phyloP scores from a whole-genome alignment of 2,888 invertebrate genomes.

The Acanthococcus lagerstroemiae region DNA sequence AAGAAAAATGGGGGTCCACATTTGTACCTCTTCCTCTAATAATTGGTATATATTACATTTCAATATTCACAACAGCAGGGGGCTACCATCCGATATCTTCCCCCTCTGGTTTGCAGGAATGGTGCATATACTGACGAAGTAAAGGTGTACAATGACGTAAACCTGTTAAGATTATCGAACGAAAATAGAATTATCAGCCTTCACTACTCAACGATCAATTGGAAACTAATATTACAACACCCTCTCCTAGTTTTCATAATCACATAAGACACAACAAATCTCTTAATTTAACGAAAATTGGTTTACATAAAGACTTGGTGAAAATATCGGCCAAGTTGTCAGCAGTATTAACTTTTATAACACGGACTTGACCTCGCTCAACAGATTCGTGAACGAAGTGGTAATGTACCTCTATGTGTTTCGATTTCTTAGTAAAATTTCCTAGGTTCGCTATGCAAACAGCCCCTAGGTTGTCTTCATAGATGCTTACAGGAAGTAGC shows the following conservation, averaged over 20 bases:
- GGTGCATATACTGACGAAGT: too few species aligned
- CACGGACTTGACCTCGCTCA: neutral
- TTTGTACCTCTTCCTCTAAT: too few species aligned
- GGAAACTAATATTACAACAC: neutral
- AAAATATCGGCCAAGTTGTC: constrained; percentile 3
- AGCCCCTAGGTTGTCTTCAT: constrained; percentile 5
- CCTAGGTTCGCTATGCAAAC: neutral
- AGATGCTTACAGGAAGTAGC: constrained; percentile 9
- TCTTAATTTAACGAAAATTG: neutral
- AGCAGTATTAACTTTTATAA: neutral
- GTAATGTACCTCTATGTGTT: constrained; percentile 4
- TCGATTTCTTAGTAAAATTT: constrained; percentile 8
- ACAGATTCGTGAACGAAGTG: constrained; percentile 2
- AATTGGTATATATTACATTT: too few species aligned
- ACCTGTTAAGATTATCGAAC: too few species aligned
- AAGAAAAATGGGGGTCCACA: too few species aligned
- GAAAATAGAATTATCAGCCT: too few species aligned
- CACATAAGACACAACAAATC: neutral
- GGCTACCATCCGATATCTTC: too few species aligned
- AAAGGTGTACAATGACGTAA: neutral
- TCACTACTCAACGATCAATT: neutral
- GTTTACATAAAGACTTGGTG: neutral
- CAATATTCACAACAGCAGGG: too few species aligned
- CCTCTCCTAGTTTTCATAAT: neutral
- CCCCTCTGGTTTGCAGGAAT: too few species aligned